Conservation (phyloP, 2,797 vertebrate genomes). For the Momotus momota region DNA sequence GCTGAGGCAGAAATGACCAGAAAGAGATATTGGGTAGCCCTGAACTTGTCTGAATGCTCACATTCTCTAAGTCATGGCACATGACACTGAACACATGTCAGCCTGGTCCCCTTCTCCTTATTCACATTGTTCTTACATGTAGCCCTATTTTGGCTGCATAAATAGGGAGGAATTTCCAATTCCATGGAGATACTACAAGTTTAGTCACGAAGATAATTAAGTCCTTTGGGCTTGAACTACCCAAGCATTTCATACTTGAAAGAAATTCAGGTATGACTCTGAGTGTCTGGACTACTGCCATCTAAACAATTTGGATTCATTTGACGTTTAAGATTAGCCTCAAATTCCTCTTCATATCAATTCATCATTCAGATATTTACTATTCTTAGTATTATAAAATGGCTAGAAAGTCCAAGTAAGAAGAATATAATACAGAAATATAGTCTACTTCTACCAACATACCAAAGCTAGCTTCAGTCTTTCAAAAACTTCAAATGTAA, state of each 20-base stretch:
- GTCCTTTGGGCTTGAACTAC: constrained; percentile 67
- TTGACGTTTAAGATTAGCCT: constrained; percentile 39
- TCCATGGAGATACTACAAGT: constrained; percentile 60
- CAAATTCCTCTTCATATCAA: constrained; percentile 57
- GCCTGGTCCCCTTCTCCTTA: neutral
- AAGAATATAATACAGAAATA: neutral
- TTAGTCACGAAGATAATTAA: constrained; percentile 72
- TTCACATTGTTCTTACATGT: constrained; percentile 56
- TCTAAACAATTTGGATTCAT: constrained; percentile 60
- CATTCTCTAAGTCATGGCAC: neutral
- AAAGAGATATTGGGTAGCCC: neutral
- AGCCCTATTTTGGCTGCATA: constrained; percentile 50
- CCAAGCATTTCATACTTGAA: constrained; percentile 64
- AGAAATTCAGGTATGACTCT: constrained; percentile 66
- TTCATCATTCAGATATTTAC: constrained; percentile 52
- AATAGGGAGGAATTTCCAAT: constrained; percentile 58
- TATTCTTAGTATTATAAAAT: neutral
- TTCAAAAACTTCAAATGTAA: neutral
- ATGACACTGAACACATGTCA: neutral
- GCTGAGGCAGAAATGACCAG: neutral
- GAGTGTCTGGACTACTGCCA: constrained; percentile 57
- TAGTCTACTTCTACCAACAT: neutral
- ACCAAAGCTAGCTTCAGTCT: neutral
- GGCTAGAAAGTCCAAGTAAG: neutral
- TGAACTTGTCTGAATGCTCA: neutral